A percentile compares a stretch with the other conserved stretches of the same genome.
phyloP scores from a whole-genome alignment of 2,113 vertebrate genomes.

The zebrafish (Danio rerio) region DNA sequence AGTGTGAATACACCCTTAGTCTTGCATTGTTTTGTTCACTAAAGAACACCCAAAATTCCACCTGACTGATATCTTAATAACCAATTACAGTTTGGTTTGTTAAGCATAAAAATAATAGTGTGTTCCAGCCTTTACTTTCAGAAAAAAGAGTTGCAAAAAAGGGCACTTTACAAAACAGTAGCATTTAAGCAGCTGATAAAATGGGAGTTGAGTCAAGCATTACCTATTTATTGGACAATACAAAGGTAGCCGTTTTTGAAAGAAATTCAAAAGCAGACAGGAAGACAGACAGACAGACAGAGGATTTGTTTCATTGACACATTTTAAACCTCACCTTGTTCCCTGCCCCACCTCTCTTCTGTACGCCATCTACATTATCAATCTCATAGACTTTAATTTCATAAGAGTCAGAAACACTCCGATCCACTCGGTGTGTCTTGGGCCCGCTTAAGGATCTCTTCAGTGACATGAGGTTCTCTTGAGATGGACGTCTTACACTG shows the following conservation, averaged over 20 bases:
- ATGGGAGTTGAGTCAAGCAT: neutral
- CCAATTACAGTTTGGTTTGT: no score
- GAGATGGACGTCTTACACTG: constrained; percentile 83
- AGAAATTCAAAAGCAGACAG: neutral
- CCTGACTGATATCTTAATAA: no score
- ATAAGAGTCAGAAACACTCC: constrained; percentile 86
- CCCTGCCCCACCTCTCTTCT: constrained; percentile 81
- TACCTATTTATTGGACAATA: neutral
- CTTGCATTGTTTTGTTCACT: no score
- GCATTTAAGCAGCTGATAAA: neutral
- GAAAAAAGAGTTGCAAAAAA: neutral
- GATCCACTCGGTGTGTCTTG: constrained; percentile 85
- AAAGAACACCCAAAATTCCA: no score
- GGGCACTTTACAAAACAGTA: neutral
- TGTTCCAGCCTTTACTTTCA: neutral
- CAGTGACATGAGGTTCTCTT: constrained; percentile 73
- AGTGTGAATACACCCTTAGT: no score
- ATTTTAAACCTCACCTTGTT: constrained; percentile 78
- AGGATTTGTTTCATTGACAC: constrained; percentile 1
- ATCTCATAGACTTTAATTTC: constrained; percentile 97
- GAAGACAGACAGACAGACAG: constrained; percentile 11
- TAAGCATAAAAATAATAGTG: neutral
- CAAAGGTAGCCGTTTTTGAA: neutral
- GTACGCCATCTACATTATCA: constrained; percentile 87
- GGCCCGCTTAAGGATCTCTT: constrained; percentile 79